These are phyloP conservation scores for Alviniconcha marisindica DNA, from an alignment of 1,140 invertebrate species.

Conservation along the genomic window DNA sequence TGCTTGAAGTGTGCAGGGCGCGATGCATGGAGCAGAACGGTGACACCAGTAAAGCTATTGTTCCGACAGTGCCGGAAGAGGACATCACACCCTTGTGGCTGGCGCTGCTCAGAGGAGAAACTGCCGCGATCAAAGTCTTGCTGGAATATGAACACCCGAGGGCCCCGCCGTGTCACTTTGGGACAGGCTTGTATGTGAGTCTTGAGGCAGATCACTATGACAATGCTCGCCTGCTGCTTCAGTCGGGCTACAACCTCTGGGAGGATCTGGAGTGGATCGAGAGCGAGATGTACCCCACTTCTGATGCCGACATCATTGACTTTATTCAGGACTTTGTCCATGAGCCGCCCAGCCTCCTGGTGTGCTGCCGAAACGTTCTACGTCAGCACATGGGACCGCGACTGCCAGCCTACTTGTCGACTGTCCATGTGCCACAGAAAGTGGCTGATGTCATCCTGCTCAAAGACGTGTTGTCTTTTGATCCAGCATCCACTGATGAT, in stretches of 20 bases:
- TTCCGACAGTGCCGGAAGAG: neutral
- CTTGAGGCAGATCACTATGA: constrained; percentile 39
- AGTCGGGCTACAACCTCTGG: constrained; percentile 42
- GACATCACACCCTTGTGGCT: constrained; percentile 49
- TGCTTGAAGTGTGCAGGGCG: neutral
- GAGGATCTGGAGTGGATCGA: constrained; percentile 49
- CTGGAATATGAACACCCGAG: constrained; percentile 38
- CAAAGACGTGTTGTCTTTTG: constrained; percentile 21
- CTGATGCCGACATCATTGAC: constrained; percentile 37
- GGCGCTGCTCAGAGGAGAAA: constrained; percentile 41
- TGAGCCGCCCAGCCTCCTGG: constrained; percentile 40
- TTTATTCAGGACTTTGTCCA: constrained; percentile 25
- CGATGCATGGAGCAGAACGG: neutral
- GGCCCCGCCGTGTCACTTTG: constrained; percentile 44
- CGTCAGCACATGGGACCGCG: constrained; percentile 30
- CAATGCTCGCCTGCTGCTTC: constrained; percentile 38
- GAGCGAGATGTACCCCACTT: constrained; percentile 29
- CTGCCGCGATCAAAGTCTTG: constrained; percentile 36
- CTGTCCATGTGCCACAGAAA: constrained; percentile 14
- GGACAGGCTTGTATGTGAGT: constrained; percentile 39
- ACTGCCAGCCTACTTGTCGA: neutral
- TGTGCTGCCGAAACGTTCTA: constrained; percentile 30
- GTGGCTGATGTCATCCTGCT: constrained; percentile 14
- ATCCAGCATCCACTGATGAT: constrained; percentile 4
- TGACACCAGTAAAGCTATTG: neutral